Evolutionary conservation across 2,888 invertebrate genomes (phyloP), one percentile per base, ranked within the genome.

Genomic region (Meta bourneti): DNA sequence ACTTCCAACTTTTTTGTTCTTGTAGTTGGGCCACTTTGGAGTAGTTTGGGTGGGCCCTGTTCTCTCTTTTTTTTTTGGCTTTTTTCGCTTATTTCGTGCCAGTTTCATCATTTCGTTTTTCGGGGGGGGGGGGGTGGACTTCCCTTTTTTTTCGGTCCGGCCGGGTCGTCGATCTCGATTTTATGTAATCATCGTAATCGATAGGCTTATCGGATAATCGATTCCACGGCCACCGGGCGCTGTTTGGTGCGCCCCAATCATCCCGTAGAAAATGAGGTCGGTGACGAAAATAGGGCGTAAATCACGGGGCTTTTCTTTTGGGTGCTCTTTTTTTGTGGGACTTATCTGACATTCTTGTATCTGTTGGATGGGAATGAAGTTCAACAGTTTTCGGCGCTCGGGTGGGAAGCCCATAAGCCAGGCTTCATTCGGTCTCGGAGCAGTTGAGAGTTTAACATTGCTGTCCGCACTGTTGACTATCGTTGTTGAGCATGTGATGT

Each of bases 151-250:
- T 72, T 80, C n/a, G 16, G 71, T 51, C 52, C 52, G 79, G 71
- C 72, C 80, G 87, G 70, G 78, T 87, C 87, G 79, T 87, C 87
- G 80, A 82, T 77, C 34, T 74, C 89, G 82, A 89, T 89, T 89
- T 89, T 82, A 82, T 82, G 87, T 87, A 87, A 89, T 89, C 89
- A 82, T 77, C 69, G 81, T 89, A 89, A 89, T 89, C 89, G 89
- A 89, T 89, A 82, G 54, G 75, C 69, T 89, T 89, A 89, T 89
- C 89, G 82, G 89, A 77, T 71, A 82, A 89, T 89, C 82, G 89
- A 89, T 89, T 77, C 52, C 61, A 16, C n/a, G 20, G 83, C 83
- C 79, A 77, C 77, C 51, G 77, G 51, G 19, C 11, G 52, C 77
- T 77, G 77, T 77, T 77, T 77, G 79, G 61, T 75, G 61, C 7